Evolutionary conservation across 2,888 invertebrate genomes (phyloP), one percentile per base, ranked within the genome.

Genomic region (Pandemis corylana): DNA sequence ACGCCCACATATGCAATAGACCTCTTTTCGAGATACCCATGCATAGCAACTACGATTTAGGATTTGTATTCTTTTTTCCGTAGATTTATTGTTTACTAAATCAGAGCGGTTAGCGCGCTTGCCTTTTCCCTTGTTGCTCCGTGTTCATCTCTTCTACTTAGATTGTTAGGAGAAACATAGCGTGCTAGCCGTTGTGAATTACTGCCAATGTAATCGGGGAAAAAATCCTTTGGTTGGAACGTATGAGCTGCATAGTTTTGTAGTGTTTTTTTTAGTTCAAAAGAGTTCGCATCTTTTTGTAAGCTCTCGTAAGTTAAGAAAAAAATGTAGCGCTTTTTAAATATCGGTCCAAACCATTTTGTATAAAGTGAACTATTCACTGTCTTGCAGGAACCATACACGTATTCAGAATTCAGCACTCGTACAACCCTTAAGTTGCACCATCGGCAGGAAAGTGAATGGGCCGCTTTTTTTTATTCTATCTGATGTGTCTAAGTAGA

Each of bases 401-500:
- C 63, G n/a, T 44, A 20, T 13, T 7, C 20, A 12, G 46, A 12
- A 59, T 59, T 28, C 59, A 59, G 59, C 10, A 59, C 28, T 59
- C 10, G 10, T 28, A 28, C n/a, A 62, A 62, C 7, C 41, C n/a
- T 1, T 5, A 28, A 12, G 10, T 28, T 12, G 28, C 28, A 59
- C 59, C 7, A 15, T n/a, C n/a, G 51, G 3, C 59, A 59, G 59
- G 28, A 59, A 7, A 36, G 65, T 65, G 49, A 65, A 65, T 65
- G 36, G 65, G 28, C 15, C 65, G 5, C 36, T n/a, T 68, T 63
- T 28, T 68, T 53, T 69, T 59, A 59, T 73, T 59, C 68, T 73
- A 46, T 56, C 63, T 56, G 53, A 56, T 68, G 63, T 68, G 46
- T 64, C 64, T 53, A 56, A 73, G 44, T 73, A 68, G 73, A 65